A percentile compares a stretch with the other conserved stretches of the same genome.
Evolutionary conservation across 2,888 invertebrate genomes (phyloP).

Genomic region (Napeogenes sylphis): DNA sequence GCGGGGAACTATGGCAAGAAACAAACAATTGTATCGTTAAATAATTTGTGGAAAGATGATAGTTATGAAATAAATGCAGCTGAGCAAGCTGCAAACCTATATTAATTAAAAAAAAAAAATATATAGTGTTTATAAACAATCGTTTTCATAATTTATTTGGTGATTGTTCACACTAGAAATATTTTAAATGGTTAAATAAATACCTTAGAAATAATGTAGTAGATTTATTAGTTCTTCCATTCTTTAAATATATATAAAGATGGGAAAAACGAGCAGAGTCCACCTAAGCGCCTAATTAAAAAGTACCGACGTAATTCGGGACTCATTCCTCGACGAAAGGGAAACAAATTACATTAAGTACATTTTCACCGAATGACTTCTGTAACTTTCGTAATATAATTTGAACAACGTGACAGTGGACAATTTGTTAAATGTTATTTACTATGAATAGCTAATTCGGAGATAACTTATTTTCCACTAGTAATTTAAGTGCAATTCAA

Average conservation of each 20-base stretch:
- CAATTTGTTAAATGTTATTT: neutral
- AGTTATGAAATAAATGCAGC: no score
- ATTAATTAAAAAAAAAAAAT: no score
- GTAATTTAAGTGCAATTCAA: no score
- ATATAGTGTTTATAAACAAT: no score
- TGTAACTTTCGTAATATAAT: constrained; percentile 16
- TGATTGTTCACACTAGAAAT: no score
- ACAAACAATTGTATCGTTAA: constrained; percentile 20
- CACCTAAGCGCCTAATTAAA: constrained; percentile 30
- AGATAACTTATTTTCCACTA: no score
- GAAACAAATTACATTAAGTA: constrained; percentile 24
- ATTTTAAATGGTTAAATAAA: no score
- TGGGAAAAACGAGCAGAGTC: constrained; percentile 17
- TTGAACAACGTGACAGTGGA: constrained; percentile 4
- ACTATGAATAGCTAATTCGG: neutral
- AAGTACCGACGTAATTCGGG: constrained; percentile 28
- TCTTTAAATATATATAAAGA: constrained; percentile 6
- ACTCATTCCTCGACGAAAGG: constrained; percentile 26
- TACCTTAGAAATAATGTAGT: no score
- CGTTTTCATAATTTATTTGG: no score
- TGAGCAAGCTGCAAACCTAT: no score
- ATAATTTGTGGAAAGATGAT: constrained; percentile 13
- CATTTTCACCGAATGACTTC: constrained; percentile 19
- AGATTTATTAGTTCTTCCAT: neutral
- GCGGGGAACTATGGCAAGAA: constrained; percentile 23